These are phyloP conservation scores for Trachelipus rathkii DNA, from an alignment of 1,140 invertebrate species.

Conservation along the genomic window DNA sequence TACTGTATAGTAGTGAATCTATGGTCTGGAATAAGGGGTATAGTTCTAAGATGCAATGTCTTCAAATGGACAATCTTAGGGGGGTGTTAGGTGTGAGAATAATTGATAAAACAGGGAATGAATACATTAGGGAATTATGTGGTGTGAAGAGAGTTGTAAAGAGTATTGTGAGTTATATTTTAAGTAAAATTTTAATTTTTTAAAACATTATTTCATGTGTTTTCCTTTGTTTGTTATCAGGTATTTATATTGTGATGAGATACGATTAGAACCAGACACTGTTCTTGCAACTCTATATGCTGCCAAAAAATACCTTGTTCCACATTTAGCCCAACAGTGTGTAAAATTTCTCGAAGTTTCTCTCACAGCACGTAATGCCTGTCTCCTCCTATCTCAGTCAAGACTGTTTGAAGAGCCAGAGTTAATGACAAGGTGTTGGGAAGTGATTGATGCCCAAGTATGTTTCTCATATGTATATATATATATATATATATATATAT, in stretches of 20 bases:
- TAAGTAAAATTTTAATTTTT: background rate
- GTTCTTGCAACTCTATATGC: constrained; percentile 84
- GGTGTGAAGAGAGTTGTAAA: background rate
- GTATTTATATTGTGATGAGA: constrained; percentile 95
- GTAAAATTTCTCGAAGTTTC: constrained; percentile 88
- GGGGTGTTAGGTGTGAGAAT: too few relatives aligned
- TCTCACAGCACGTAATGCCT: constrained; percentile 86
- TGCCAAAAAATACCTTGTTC: constrained; percentile 90
- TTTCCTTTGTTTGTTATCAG: constrained; percentile 53
- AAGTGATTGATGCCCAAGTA: constrained; percentile 75
- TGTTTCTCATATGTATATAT: constrained; percentile 46
- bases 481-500: too few relatives aligned
- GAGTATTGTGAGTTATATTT: background rate
- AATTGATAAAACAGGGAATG: too few relatives aligned
- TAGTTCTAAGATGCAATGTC: too few relatives aligned
- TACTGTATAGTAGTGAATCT: too few relatives aligned
- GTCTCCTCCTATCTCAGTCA: constrained; percentile 82
- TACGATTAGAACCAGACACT: constrained; percentile 83
- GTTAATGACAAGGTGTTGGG: constrained; percentile 89
- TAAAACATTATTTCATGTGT: background rate
- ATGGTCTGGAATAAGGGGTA: too few relatives aligned
- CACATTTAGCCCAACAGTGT: constrained; percentile 80
- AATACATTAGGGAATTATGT: too few relatives aligned
- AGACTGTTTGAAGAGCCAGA: constrained; percentile 86
- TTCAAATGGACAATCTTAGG: too few relatives aligned